phyloP scores from a whole-genome alignment of 2,888 invertebrate species.

The Pilophorus perplexus region DNA sequence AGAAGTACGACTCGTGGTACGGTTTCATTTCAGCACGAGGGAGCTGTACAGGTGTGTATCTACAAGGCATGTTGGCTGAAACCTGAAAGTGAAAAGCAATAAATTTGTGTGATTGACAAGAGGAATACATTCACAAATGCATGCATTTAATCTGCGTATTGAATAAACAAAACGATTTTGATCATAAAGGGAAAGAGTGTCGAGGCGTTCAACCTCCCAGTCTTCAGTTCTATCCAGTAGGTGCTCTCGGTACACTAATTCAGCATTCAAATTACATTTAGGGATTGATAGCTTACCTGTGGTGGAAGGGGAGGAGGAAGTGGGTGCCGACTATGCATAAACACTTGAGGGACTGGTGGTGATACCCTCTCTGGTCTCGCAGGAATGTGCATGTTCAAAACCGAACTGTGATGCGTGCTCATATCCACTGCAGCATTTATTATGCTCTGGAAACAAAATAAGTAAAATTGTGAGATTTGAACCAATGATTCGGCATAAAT shows the following conservation, averaged over 20 bases:
- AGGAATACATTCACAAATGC: no score
- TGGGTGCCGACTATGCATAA: slow-evolving; percentile 37
- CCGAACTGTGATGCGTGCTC: slow-evolving; percentile 62
- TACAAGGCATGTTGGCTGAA: slow-evolving; percentile 47
- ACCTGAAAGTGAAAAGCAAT: slow-evolving; percentile 2
- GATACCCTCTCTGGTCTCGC: slow-evolving; percentile 60
- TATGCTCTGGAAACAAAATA: slow-evolving; percentile 62
- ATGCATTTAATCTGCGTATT: no score
- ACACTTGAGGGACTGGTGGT: slow-evolving; percentile 44
- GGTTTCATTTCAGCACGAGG: slow-evolving; percentile 71
- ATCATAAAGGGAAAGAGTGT: no score
- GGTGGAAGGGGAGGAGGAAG: slow-evolving; percentile 29
- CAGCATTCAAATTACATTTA: no score
- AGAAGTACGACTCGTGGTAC: slow-evolving; percentile 68
- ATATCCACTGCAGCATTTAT: slow-evolving; percentile 86
- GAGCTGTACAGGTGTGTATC: slow-evolving; percentile 60
- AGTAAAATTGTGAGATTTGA: no score
- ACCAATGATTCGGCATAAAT: no score
- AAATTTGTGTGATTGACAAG: neutral
- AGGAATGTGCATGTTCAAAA: slow-evolving; percentile 57
- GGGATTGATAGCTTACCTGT: slow-evolving; percentile 37
- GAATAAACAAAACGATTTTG: no score
- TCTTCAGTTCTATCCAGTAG: no score
- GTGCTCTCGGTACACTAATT: no score
- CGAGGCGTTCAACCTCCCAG: no score